Evolutionary conservation across 2,888 invertebrate species (phyloP).

Genomic region (Yponomeuta sedellus): DNA sequence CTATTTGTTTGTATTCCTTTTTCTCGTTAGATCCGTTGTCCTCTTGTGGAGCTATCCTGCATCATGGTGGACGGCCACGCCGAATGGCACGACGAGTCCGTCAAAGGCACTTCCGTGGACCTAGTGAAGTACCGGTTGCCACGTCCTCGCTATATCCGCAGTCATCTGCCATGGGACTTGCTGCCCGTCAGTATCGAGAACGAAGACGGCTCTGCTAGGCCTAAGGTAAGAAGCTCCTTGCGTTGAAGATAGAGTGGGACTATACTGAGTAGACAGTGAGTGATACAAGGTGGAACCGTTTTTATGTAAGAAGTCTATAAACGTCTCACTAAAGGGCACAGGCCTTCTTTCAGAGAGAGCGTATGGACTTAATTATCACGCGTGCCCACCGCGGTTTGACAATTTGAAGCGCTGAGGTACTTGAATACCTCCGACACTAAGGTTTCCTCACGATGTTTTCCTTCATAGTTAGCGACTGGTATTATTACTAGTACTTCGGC

Average conservation of each 20-base stretch:
- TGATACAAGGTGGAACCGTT: no score
- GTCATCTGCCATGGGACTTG: constrained; percentile 84
- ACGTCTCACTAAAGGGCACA: no score
- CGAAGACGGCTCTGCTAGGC: constrained; percentile 79
- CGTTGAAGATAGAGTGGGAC: neutral
- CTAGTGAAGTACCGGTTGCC: constrained; percentile 79
- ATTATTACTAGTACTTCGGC: no score
- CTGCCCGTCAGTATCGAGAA: constrained; percentile 80
- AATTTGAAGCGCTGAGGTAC: no score
- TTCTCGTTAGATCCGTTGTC: constrained; percentile 78
- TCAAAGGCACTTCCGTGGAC: constrained; percentile 83
- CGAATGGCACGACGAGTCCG: constrained; percentile 76
- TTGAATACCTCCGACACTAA: no score
- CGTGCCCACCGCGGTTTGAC: no score
- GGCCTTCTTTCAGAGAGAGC: no score
- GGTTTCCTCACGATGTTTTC: no score
- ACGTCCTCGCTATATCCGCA: constrained; percentile 85
- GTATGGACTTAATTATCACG: no score
- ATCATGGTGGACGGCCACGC: constrained; percentile 78
- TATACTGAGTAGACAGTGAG: no score
- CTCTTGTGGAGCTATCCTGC: constrained; percentile 83
- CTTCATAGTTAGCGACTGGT: no score
- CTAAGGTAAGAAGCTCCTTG: constrained; percentile 76
- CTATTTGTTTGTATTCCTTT: neutral
- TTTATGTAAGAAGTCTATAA: no score